These are phyloP conservation scores for Petrocephalus schoutedeni DNA, from an alignment of 2,797 vertebrate species.

Conservation along the genomic window DNA sequence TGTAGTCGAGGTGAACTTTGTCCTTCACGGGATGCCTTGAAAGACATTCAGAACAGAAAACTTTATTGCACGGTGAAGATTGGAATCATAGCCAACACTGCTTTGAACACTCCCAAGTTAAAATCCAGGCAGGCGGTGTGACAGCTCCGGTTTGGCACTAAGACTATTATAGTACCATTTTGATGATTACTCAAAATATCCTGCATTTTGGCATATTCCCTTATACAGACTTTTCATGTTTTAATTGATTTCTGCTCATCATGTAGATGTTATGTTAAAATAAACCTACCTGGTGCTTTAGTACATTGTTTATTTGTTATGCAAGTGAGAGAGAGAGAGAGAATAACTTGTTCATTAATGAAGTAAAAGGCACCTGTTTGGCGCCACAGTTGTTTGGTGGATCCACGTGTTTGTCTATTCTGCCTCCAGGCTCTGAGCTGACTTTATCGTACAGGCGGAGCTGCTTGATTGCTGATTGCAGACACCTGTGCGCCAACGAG, in stretches of 20 bases:
- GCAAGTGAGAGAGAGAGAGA: not conserved
- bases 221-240: not conserved
- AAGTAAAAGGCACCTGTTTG: not conserved
- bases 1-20: not conserved
- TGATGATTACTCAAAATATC: too few relatives aligned
- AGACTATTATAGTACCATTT: too few relatives aligned
- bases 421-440: not conserved
- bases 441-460: not conserved
- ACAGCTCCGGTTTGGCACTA: not conserved
- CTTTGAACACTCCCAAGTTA: not conserved
- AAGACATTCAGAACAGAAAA: not conserved
- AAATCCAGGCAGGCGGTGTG: not conserved
- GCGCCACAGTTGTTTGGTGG: not conserved
- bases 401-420: not conserved
- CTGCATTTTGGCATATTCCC: too few relatives aligned
- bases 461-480: not conserved
- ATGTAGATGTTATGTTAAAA: not conserved
- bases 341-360: not conserved
- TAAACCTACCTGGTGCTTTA: not conserved
- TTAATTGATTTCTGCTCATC: not conserved
- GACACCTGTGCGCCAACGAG: not conserved
- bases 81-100: not conserved
- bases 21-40: not conserved
- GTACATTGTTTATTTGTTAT: not conserved
- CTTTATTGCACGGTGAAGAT: not conserved